These are phyloP conservation scores for Peromyscus eremicus DNA, from an alignment of 2,797 vertebrate genomes.

Conservation along the genomic window DNA sequence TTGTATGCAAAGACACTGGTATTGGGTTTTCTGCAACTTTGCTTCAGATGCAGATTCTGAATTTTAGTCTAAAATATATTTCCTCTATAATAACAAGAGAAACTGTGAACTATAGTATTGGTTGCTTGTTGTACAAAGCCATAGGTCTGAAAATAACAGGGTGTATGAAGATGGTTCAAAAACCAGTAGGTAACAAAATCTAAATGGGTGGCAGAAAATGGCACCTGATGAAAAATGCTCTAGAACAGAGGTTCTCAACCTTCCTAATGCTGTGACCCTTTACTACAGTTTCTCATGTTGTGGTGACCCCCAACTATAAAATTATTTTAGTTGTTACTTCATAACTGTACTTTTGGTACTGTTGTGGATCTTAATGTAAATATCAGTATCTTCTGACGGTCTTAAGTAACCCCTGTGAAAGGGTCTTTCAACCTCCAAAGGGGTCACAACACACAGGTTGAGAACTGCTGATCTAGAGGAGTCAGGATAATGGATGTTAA, in stretches of 20 bases:
- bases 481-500: neutral
- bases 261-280: neutral
- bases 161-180: neutral
- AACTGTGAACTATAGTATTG: neutral
- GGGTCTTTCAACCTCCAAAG: neutral
- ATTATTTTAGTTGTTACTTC: neutral
- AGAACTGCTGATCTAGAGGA: neutral
- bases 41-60: neutral
- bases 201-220: neutral
- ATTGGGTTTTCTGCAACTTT: conserved; percentile 19
- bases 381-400: neutral
- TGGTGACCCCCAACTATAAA: neutral
- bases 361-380: neutral
- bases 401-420: neutral
- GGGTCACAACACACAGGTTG: neutral
- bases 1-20: neutral
- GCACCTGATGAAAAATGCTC: neutral
- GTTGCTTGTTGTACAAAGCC: conserved; percentile 10
- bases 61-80: neutral
- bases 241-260: neutral
- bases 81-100: conserved; percentile 27
- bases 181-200: neutral
- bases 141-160: conserved; percentile 36
- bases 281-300: neutral
- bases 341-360: neutral